Evolutionary conservation across 2,888 invertebrate genomes (phyloP), one percentile per base, ranked within the genome.

Genomic region (Brachycybe producta): DNA sequence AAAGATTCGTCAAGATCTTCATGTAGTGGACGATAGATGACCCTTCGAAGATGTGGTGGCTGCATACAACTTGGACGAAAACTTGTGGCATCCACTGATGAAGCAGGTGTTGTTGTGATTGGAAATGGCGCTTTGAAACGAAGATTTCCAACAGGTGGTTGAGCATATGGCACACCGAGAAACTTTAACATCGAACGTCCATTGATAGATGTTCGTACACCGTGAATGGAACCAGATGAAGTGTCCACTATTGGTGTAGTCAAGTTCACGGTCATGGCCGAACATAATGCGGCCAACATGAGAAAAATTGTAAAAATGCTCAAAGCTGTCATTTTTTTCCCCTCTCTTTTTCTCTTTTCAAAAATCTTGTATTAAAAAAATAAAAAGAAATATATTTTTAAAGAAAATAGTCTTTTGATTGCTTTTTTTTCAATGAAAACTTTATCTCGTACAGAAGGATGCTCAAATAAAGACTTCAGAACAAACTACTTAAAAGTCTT

Each of bases 21-120:
- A 24, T 32, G 35, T n/a, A 61, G 52, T 3, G 59, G 50, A n/a
- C 59, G 57, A 39, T 56, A 60, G 35, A 61, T 57, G 5, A 57
- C 55, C 11, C 57, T 47, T 2, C 46, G 30, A 19, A 57, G 8
- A 46, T 61, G 62, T 3, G 47, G 53, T 19, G 57, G 57, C 42
- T 63, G 63, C 30, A 57, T 49, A 49, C 63, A 63, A 5, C 57
- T 53, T 11, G 59, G 52, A 1, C 40, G 54, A 24, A 54, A 58
- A 19, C 46, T 5, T 8, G 51, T 43, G 2, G 58, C 54, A 13
- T 56, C 53, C 19, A 54, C 40, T 11, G 72, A 70, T 0, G 85
- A 84, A n/a, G 73, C 70, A 68, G 0, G 75, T 75, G 21, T 79
- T 78, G 58, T 80, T 77, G 50, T 30, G 5, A 60, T 40, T 11